phyloP scores from a whole-genome alignment of 2,888 invertebrate species.

The Hedychridium roseum region DNA sequence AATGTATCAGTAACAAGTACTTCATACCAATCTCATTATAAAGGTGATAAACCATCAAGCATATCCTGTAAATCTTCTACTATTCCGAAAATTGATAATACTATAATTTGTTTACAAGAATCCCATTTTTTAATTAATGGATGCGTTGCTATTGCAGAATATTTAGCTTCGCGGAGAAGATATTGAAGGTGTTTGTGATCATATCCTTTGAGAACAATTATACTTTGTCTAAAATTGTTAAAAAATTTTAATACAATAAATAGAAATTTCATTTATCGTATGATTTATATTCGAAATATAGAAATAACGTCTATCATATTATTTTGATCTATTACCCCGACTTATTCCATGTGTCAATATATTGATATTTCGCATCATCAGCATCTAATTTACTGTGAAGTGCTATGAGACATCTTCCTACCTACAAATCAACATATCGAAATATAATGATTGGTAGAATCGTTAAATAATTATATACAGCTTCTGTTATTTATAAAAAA shows the following conservation, averaged over 20 bases:
- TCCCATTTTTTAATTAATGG: slow-evolving; percentile 32
- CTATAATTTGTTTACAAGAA: slow-evolving; percentile 38
- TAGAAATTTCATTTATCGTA: not conserved
- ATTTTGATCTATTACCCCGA: slow-evolving; percentile 33
- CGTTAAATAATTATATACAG: not conserved
- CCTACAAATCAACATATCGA: slow-evolving; percentile 27
- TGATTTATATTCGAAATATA: slow-evolving; percentile 1
- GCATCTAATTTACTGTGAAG: slow-evolving; percentile 32
- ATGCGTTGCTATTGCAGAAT: slow-evolving; percentile 30
- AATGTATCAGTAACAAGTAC: not conserved
- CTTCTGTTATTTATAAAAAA: not conserved
- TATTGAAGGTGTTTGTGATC: slow-evolving; percentile 44
- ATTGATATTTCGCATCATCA: slow-evolving; percentile 21
- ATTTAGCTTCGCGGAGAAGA: slow-evolving; percentile 33
- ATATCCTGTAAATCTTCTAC: slow-evolving; percentile 62
- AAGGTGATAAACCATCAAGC: slow-evolving; percentile 54
- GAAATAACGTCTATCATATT: not conserved
- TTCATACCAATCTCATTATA: slow-evolving; percentile 20
- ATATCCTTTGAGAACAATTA: slow-evolving; percentile 39
- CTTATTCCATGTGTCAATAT: slow-evolving; percentile 34
- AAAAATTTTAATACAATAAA: not conserved
- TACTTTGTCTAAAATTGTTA: slow-evolving; percentile 27
- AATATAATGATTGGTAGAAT: not conserved
- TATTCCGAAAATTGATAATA: slow-evolving; percentile 65
- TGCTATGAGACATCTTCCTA: slow-evolving; percentile 35